Conservation (phyloP, 2,113 vertebrate genomes). For the Pygoscelis adeliae region DNA sequence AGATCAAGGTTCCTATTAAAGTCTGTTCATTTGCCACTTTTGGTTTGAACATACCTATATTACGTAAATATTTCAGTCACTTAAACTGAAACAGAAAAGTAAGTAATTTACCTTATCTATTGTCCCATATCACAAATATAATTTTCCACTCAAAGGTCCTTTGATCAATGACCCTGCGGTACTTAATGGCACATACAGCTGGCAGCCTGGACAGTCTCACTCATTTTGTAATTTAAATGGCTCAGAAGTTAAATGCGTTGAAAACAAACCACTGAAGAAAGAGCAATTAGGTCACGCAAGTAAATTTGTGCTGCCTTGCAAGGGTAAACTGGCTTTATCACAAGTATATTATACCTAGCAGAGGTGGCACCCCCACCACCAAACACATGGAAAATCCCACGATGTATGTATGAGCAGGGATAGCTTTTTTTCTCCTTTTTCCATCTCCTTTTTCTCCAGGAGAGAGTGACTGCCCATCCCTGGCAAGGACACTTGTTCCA, state of each 20-base stretch:
- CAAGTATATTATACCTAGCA: not conserved
- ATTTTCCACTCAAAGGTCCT: not conserved
- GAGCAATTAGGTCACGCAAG: not conserved
- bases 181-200: not conserved
- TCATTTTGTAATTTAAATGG: not conserved
- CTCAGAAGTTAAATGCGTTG: not conserved
- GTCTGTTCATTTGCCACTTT: not conserved
- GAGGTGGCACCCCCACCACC: not conserved
- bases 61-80: not conserved
- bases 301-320: conserved; percentile 30
- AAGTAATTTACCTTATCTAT: not conserved
- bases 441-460: not conserved
- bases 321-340: conserved; percentile 52
- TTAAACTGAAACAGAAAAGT: not conserved
- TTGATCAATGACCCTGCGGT: not conserved
- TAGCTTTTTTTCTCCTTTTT: not conserved
- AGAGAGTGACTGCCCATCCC: not conserved
- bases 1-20: not conserved
- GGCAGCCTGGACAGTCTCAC: not conserved
- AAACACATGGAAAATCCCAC: not conserved
- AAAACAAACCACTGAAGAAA: not conserved
- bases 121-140: not conserved
- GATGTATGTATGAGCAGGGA: not conserved
- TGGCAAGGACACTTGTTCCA: not conserved
- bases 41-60: not conserved